These are phyloP conservation scores for Oreonectes daqikongensis DNA, from an alignment of 2,797 vertebrate genomes.

Conservation along the genomic window DNA sequence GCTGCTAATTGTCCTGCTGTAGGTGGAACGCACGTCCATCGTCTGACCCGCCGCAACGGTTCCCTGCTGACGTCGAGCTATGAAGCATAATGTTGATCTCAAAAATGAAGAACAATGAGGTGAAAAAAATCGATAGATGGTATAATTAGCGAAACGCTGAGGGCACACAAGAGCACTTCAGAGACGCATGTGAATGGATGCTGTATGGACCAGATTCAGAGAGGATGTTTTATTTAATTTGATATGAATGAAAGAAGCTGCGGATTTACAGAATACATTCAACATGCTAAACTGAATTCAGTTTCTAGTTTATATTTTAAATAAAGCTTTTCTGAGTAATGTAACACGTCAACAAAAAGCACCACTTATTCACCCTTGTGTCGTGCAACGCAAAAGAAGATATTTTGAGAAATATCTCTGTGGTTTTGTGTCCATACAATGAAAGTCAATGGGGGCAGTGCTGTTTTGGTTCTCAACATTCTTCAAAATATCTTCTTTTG, in stretches of 20 bases:
- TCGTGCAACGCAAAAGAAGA: too few relatives aligned
- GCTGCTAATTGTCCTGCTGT: neutral
- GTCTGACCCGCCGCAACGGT: neutral
- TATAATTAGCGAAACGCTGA: slow-evolving; percentile 19
- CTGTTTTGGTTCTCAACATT: too few relatives aligned
- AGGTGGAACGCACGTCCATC: neutral
- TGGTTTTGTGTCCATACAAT: too few relatives aligned
- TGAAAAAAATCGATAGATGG: slow-evolving; percentile 28
- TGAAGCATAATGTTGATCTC: neutral
- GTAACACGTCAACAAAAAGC: slow-evolving; percentile 11
- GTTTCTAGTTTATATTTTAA: neutral
- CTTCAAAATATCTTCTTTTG: too few relatives aligned
- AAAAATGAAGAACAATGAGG: slow-evolving; percentile 19
- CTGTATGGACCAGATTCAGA: neutral
- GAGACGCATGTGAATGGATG: slow-evolving; percentile 3
- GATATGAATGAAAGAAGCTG: too few relatives aligned
- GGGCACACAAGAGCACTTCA: neutral
- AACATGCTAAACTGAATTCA: neutral
- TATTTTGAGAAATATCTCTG: too few relatives aligned
- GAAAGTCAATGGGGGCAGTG: too few relatives aligned
- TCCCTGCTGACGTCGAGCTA: slow-evolving; percentile 8
- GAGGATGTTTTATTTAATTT: too few relatives aligned
- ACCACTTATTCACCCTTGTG: neutral
- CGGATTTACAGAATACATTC: neutral
- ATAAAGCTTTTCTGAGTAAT: slow-evolving; percentile 5